Evolutionary conservation across 2,888 invertebrate genomes (phyloP), one percentile per base, ranked within the genome.

Genomic region (Folsomia candida): DNA sequence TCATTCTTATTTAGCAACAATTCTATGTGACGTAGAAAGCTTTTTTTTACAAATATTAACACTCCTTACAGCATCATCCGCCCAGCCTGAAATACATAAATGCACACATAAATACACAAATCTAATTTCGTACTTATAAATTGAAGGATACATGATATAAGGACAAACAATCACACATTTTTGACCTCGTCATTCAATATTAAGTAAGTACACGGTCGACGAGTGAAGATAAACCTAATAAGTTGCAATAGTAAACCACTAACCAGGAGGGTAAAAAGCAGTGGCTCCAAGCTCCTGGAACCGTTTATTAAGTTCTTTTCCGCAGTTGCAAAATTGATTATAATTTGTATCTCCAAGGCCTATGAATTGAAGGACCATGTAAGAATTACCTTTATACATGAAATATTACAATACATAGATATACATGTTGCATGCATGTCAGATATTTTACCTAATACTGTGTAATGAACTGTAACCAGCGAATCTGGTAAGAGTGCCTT

Each of bases 291-390:
- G 81, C 59, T 83, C 82, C 68, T 82, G 76, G 18, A 87, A 80
- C 70, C 84, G 79, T 51, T 81, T 79, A 67, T 84, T 82, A 25
- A 86, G 70, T 58, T 80, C 82, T 71, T 85, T 84, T 3, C 84
- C 85, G 81, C 85, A 85, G 66, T 85, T 84, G 76, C 86, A 86
- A 81, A 86, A 87, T 68, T 84, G 85, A 20, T 84, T 85, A 80
- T 86, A 87, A 80, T 87, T 87, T 1, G 86, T 85, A 80, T 87
- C 87, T 4, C 87, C 87, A n/a, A 87, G 81, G 37, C 86, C 86
- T 86, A 74, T 6, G 2, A 28, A 37, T 37, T 9, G 14, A 26
- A 20, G 4, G 25, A 47, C 27, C 28, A 76, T 80, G 72, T 59
- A 22, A 57, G n/a, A 22, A 57, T 57, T n/a, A n/a, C n/a, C n/a